Conservation (phyloP, 2,797 vertebrate species). For the Gymnoscopelus braueri region DNA sequence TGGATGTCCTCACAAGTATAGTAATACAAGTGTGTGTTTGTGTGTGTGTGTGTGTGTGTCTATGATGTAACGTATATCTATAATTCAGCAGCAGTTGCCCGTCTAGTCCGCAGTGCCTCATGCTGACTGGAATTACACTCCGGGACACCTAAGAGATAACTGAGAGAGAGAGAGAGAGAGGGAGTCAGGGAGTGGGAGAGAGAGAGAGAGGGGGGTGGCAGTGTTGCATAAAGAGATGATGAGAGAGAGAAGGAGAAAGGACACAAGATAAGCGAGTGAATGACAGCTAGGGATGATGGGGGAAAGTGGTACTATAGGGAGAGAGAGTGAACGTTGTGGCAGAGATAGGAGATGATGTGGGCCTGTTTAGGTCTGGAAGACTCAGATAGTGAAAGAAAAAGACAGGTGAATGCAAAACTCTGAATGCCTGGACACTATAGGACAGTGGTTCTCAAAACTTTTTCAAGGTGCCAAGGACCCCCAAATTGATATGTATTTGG, state of each 20-base stretch:
- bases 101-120: constrained; percentile 54
- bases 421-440: too few relatives aligned
- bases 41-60: constrained; percentile 41
- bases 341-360: too few relatives aligned
- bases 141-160: constrained; percentile 46
- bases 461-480: too few relatives aligned
- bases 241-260: constrained; percentile 12
- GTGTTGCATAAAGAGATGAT: constrained; percentile 6
- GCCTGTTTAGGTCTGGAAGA: too few relatives aligned
- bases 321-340: constrained; percentile 3
- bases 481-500: too few relatives aligned
- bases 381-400: too few relatives aligned
- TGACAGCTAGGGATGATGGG: background rate
- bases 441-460: too few relatives aligned
- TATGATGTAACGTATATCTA: constrained; percentile 73
- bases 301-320: background rate
- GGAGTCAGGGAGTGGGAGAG: constrained; percentile 10
- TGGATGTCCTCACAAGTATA: too few relatives aligned
- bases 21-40: background rate
- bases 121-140: constrained; percentile 59
- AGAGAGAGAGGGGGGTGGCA: constrained; percentile 12
- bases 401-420: too few relatives aligned
- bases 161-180: constrained; percentile 39
- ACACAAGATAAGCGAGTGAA: background rate
- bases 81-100: constrained; percentile 70